phyloP scores from a whole-genome alignment of 2,888 invertebrate species.

The Protonemura montana region DNA sequence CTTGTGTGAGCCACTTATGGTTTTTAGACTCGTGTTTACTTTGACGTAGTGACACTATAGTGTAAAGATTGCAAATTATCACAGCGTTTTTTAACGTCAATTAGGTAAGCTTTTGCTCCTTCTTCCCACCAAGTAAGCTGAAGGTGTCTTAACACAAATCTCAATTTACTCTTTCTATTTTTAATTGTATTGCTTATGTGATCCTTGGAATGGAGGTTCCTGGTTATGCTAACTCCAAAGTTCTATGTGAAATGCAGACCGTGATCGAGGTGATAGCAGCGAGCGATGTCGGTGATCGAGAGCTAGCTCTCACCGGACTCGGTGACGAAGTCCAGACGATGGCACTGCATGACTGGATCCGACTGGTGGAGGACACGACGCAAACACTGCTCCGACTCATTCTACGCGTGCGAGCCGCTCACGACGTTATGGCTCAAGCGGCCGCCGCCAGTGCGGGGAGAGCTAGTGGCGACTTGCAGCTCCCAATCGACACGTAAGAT shows the following conservation, averaged over 20 bases:
- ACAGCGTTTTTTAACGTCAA: no score
- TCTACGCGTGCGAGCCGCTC: conserved; percentile 75
- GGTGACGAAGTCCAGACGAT: conserved; percentile 70
- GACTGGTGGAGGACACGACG: conserved; percentile 71
- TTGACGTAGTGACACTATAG: no score
- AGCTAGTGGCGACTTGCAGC: conserved; percentile 47
- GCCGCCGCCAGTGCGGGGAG: conserved; percentile 71
- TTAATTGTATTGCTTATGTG: no score
- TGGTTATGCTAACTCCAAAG: no score
- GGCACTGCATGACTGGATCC: conserved; percentile 73
- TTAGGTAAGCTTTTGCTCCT: no score
- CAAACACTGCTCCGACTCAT: conserved; percentile 73
- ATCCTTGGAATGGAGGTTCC: neutral
- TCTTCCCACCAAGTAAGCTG: no score
- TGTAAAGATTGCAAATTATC: no score
- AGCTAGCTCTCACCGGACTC: conserved; percentile 56
- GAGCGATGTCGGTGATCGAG: conserved; percentile 60
- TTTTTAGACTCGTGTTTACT: no score
- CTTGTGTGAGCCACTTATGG: no score
- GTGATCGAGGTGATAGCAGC: conserved; percentile 78
- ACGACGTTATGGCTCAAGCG: conserved; percentile 79
- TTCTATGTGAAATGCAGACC: conserved; percentile 55
- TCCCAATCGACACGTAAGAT: neutral
- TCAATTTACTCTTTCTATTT: no score
- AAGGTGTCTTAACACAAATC: no score